A percentile compares a stretch with the other conserved stretches of the same genome.
Evolutionary conservation across 2,797 vertebrate genomes (phyloP).

Genomic region (Pteropus rufus): DNA sequence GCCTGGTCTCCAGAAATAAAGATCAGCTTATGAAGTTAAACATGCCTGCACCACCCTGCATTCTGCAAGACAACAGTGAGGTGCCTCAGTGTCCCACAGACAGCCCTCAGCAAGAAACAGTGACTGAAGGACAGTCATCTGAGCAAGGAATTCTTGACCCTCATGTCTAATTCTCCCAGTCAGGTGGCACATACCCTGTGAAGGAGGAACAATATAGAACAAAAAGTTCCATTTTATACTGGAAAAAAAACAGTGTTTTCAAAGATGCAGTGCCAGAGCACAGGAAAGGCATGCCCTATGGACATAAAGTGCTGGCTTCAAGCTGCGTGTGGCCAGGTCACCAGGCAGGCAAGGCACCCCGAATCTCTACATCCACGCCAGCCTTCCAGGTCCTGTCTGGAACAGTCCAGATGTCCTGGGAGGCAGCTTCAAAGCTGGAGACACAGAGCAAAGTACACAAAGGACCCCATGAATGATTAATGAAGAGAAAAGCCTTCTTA

Average conservation of each 20-base stretch:
- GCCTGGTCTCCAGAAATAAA: not conserved
- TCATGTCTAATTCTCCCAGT: not conserved
- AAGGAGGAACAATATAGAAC: not conserved
- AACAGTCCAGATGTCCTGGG: not conserved
- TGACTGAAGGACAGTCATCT: not conserved
- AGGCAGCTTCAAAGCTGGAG: not conserved
- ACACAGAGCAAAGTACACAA: not conserved
- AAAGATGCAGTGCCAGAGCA: not conserved
- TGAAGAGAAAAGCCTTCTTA: not conserved
- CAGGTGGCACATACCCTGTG: not conserved
- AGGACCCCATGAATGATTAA: not conserved
- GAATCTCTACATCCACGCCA: fast-evolving
- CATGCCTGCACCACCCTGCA: fast-evolving
- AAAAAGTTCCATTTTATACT: not conserved
- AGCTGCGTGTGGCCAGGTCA: fast-evolving
- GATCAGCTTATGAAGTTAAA: not conserved
- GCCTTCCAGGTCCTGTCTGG: not conserved
- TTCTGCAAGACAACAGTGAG: not conserved
- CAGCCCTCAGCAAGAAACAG: not conserved
- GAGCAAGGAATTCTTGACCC: not conserved
- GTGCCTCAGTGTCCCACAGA: fast-evolving
- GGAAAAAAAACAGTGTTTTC: not conserved
- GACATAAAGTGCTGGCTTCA: not conserved
- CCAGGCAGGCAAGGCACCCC: fast-evolving
- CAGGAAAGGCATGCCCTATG: fast-evolving